These are phyloP conservation scores for Tiphia femorata DNA, from an alignment of 2,888 invertebrate species.

Conservation along the genomic window DNA sequence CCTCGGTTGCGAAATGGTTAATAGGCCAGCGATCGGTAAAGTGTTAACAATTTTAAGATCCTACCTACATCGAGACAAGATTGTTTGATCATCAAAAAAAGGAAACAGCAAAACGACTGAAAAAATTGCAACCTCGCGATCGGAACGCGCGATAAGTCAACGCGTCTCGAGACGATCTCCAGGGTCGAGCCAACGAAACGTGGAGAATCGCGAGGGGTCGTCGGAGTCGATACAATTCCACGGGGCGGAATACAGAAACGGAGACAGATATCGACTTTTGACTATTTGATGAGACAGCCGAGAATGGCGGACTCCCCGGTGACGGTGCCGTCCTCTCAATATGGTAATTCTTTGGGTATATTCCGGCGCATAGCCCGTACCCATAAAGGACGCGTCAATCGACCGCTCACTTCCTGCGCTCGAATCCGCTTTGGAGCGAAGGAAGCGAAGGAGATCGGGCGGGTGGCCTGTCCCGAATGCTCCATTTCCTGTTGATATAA, in stretches of 20 bases:
- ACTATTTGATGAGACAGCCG: conserved; percentile 56
- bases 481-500: conserved; percentile 28
- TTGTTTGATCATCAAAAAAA: too few species aligned
- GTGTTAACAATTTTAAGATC: too few species aligned
- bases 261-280: conserved; percentile 55
- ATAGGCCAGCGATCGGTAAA: too few species aligned
- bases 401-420: conserved; percentile 37
- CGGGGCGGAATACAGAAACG: conserved; percentile 18
- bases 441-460: conserved; percentile 18
- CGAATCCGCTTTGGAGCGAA: conserved; percentile 26
- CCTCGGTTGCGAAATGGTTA: too few species aligned
- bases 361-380: conserved; percentile 23
- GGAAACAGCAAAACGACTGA: too few species aligned
- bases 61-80: too few species aligned
- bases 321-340: conserved; percentile 49
- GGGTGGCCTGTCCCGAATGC: conserved; percentile 13
- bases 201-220: too few species aligned
- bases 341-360: conserved; percentile 45
- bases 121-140: too few species aligned
- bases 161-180: too few species aligned
- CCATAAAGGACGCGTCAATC: conserved; percentile 42
- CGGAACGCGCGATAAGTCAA: too few species aligned
- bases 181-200: too few species aligned
- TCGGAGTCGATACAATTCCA: not conserved
- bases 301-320: conserved; percentile 49